Evolutionary conservation across 2,113 vertebrate species (phyloP).

Genomic region (Halichoerus grypus): DNA sequence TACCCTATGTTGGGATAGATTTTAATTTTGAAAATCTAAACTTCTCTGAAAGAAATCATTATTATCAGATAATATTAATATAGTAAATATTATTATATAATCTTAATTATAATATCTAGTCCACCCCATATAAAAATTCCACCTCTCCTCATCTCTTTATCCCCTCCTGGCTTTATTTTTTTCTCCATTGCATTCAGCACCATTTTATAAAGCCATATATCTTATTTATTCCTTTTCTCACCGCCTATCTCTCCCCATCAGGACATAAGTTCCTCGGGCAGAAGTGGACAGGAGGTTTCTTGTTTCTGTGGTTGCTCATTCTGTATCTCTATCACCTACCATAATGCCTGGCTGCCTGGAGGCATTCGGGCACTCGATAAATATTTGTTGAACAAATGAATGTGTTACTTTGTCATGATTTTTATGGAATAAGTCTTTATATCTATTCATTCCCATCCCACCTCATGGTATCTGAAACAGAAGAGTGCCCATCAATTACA

Average conservation of each 20-base stretch:
- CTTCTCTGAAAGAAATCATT: neutral
- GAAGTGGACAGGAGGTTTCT: neutral
- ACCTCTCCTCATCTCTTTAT: neutral
- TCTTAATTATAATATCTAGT: constrained; percentile 39
- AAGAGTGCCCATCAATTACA: constrained; percentile 52
- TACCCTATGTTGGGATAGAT: neutral
- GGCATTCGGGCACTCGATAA: constrained; percentile 10
- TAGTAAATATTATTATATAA: neutral
- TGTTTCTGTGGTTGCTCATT: neutral
- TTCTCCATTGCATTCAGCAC: neutral
- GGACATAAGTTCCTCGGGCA: neutral
- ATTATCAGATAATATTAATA: neutral
- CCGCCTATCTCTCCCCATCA: neutral
- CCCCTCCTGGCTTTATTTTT: neutral
- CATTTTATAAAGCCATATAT: neutral
- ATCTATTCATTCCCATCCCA: constrained; percentile 36
- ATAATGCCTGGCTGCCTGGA: constrained; percentile 41
- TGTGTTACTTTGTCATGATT: constrained; percentile 48
- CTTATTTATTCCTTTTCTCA: neutral
- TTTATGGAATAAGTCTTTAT: constrained; percentile 52
- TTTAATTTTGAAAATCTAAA: constrained; percentile 37
- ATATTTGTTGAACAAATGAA: constrained; percentile 68
- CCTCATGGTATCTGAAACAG: constrained; percentile 22
- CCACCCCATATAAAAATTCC: neutral
- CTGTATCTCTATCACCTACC: neutral